Percentiles rank a stretch among this genome's conserved stretches.
These are phyloP conservation scores for Dipodomys spectabilis DNA, from an alignment of 2,113 vertebrate genomes.

Conservation along the genomic window DNA sequence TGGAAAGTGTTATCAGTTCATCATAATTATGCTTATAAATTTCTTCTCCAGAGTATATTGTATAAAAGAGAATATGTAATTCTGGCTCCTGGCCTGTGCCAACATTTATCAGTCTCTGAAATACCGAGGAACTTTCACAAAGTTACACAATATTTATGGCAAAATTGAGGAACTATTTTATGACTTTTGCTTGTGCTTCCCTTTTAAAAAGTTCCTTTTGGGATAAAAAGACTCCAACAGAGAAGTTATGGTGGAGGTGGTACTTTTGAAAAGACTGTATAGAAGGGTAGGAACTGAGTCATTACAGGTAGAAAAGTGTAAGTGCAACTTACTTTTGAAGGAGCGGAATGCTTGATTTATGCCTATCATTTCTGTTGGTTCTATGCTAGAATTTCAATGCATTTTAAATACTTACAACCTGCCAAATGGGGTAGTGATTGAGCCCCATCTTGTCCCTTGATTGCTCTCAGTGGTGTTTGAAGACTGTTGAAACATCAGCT, in stretches of 20 bases:
- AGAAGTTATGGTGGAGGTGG: background rate
- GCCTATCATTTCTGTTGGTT: background rate
- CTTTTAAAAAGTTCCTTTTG: constrained; percentile 33
- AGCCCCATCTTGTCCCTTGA: background rate
- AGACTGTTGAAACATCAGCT: background rate
- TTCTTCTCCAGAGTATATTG: background rate
- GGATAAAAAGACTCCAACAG: background rate
- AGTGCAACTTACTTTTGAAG: constrained; percentile 8
- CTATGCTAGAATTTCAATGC: background rate
- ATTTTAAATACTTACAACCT: background rate
- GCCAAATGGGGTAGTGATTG: background rate
- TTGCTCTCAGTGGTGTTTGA: background rate
- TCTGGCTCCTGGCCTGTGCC: background rate
- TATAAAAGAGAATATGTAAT: background rate
- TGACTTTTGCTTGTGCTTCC: constrained; percentile 5
- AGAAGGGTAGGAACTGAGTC: background rate
- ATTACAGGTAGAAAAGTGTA: background rate
- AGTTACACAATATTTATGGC: background rate
- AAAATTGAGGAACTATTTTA: background rate
- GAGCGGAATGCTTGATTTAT: background rate
- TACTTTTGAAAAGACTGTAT: background rate
- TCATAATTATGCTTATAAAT: background rate
- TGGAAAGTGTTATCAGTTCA: background rate
- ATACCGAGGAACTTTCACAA: background rate
- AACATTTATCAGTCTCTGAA: background rate